A percentile compares a stretch with the other conserved stretches of the same genome.
Conservation (phyloP, 2,113 vertebrate species). For the Ivindomyrus marchei region DNA sequence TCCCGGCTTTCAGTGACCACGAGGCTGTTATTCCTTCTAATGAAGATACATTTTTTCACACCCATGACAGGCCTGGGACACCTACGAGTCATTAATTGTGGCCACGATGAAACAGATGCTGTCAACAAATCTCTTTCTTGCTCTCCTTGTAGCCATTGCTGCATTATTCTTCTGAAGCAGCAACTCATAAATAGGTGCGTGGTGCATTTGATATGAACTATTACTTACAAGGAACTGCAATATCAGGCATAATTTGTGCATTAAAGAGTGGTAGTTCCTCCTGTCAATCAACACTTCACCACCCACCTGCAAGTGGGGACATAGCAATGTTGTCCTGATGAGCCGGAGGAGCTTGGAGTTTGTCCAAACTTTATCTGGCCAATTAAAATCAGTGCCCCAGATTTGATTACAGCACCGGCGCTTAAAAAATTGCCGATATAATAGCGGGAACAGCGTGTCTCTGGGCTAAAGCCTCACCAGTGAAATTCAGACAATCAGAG, state of each 20-base stretch:
- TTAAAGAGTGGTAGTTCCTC: not conserved
- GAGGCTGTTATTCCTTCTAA: not conserved
- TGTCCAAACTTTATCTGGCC: not conserved
- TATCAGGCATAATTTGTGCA: not conserved
- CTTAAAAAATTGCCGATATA: not conserved
- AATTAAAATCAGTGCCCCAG: no score
- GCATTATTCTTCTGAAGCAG: not conserved
- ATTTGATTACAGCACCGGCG: not conserved
- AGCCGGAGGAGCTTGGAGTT: not conserved
- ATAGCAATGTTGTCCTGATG: not conserved
- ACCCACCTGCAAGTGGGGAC: not conserved
- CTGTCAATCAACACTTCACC: not conserved
- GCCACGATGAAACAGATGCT: not conserved
- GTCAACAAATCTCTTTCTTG: not conserved
- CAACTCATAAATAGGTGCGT: not conserved
- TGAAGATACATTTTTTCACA: not conserved
- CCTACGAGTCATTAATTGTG: not conserved
- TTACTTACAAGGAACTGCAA: not conserved
- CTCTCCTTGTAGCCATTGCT: not conserved
- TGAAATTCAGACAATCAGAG: conserved; percentile 1
- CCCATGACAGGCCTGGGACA: not conserved
- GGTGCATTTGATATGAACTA: not conserved
- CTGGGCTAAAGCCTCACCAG: no score
- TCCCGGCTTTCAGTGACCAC: not conserved
- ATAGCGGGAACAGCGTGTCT: not conserved